Percentiles rank a stretch among this genome's conserved stretches.
Conservation (phyloP, 1,140 invertebrate species). For the Andrena cerasifolii region DNA sequence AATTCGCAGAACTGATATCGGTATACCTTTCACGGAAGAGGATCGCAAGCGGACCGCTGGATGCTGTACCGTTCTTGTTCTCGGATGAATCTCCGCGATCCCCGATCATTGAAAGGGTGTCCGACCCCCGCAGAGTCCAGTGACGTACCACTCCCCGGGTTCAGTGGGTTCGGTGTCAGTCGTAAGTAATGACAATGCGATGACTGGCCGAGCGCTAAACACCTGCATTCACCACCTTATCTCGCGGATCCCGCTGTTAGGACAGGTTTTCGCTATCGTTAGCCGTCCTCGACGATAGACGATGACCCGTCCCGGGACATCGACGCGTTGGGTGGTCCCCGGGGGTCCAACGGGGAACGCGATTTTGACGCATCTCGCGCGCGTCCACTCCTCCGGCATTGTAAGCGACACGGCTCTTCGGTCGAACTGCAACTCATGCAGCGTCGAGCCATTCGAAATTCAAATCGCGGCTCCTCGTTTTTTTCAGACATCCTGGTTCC, state of each 20-base stretch:
- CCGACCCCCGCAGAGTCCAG: conserved; percentile 48
- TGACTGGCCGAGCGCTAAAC: conserved; percentile 78
- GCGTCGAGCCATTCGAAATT: conserved; percentile 7
- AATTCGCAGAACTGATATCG: not conserved
- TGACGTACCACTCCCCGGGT: conserved; percentile 44
- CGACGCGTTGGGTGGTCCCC: conserved; percentile 74
- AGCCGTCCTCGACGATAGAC: conserved; percentile 48
- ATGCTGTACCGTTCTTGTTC: not conserved
- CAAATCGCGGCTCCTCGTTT: not conserved
- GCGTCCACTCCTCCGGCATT: conserved; percentile 57
- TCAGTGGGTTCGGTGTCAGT: conserved; percentile 53
- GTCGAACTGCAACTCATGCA: conserved; percentile 58
- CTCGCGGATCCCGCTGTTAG: conserved; percentile 74
- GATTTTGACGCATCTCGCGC: conserved; percentile 68
- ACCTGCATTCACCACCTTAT: conserved; percentile 79
- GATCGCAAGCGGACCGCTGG: not conserved
- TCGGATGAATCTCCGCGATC: not conserved
- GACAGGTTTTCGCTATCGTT: conserved; percentile 72
- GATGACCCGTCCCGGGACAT: conserved; percentile 8
- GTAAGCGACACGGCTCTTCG: conserved; percentile 64
- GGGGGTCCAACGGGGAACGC: conserved; percentile 56
- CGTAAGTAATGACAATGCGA: conserved; percentile 80
- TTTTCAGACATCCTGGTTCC: not conserved
- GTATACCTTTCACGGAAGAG: conserved; percentile 2
- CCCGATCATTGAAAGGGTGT: conserved; percentile 55